Conservation (phyloP, 2,113 vertebrate species). For the Carlito syrichta region DNA sequence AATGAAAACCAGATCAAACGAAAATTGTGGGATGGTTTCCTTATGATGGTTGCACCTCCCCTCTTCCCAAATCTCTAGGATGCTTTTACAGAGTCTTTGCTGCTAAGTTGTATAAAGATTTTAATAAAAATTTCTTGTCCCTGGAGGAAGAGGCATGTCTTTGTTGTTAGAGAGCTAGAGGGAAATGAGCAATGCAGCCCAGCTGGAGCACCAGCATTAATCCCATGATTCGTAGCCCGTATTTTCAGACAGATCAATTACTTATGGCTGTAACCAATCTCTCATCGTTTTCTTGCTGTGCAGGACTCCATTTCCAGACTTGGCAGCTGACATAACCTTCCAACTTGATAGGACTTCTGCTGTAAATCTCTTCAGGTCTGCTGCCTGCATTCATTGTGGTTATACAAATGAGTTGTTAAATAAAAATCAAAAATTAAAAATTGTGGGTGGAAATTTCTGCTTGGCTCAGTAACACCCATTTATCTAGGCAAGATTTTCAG, state of each 20-base stretch:
- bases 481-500: not conserved
- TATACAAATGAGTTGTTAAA: constrained; percentile 63
- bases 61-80: constrained; percentile 43
- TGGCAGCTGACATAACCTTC: constrained; percentile 77
- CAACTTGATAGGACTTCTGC: constrained; percentile 66
- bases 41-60: constrained; percentile 73
- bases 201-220: constrained; percentile 82
- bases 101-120: constrained; percentile 83
- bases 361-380: constrained; percentile 71
- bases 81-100: constrained; percentile 72
- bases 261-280: constrained; percentile 82
- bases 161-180: constrained; percentile 83
- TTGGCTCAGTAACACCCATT: not conserved
- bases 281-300: constrained; percentile 71
- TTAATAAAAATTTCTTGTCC: constrained; percentile 85
- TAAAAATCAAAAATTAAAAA: constrained; percentile 59
- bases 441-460: constrained; percentile 45
- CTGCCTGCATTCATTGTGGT: constrained; percentile 30
- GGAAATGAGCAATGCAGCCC: constrained; percentile 80
- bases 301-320: constrained; percentile 73
- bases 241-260: constrained; percentile 85
- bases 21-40: constrained; percentile 80
- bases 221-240: constrained; percentile 77
- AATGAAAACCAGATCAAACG: constrained; percentile 83
- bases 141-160: constrained; percentile 82